Base-by-base conservation (phyloP, 2,888 invertebrate species). In the Dendrolimus houi region DNA sequence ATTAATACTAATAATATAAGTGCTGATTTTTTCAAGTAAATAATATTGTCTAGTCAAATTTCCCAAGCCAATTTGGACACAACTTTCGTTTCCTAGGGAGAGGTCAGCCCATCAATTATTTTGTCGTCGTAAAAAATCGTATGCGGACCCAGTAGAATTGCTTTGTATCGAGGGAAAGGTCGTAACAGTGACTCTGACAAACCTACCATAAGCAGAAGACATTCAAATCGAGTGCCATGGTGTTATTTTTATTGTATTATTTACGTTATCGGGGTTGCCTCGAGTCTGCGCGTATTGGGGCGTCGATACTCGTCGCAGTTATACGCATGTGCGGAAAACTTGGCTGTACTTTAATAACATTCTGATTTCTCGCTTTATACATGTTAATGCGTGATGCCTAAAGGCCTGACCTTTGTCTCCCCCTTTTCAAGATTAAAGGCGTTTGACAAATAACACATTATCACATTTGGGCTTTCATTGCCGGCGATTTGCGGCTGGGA, bases 241-340 rank as follows among this genome's bases (percentile, higher is more conserved):
- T 84, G 81, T 83, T 85, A 85, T 85, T 84, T 85, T 85, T 85
- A 86, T 87, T 81, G 79, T 83, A 83, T 85, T 85, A 87, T 85
- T 86, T 85, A 85, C 75, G 73, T 81, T 74, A 79, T 76, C 67
- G 76, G 76, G 74, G 73, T 61, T 62, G 59, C 61, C 60, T 64
- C 77, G 84, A 81, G 83, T 67, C 81, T 87, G 87, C 83, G 84
- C 84, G 77, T 64, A 66, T 63, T 64, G 69, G 70, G 72, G 63
- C 73, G 81, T 89, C 89, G 83, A 90, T 89, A 90, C 68, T 64
- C 62, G 17, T 17, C 58, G 56, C 57, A 56, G 57, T 63, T 65
- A 57, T 81, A 80, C 90, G 90, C 90, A 89, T 88, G 90, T 83
- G 88, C 89, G 82, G 81, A 83, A 68, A 72, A 69, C 64, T 67